Conservation (phyloP, 2,888 invertebrate species). For the Rhagophthalmus giganteus region DNA sequence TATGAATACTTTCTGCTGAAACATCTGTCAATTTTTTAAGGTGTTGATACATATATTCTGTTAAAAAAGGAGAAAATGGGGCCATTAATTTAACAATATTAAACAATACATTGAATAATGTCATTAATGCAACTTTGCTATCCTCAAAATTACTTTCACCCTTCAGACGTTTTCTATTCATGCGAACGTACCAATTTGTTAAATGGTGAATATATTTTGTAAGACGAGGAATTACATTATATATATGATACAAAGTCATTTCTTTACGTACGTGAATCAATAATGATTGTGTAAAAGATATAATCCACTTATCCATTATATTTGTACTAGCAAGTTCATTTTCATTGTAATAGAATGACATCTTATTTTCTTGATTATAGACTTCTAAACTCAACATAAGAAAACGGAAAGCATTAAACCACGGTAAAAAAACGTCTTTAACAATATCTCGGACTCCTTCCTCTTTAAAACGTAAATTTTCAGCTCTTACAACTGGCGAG, state of each 20-base stretch:
- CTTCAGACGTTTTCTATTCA: constrained; percentile 94
- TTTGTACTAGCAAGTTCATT: constrained; percentile 57
- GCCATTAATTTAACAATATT: constrained; percentile 93
- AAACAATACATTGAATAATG: constrained; percentile 84
- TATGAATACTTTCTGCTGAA: constrained; percentile 82
- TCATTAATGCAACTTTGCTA: constrained; percentile 81
- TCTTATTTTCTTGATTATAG: constrained; percentile 65
- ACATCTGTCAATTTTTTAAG: constrained; percentile 68
- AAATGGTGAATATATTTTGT: constrained; percentile 96
- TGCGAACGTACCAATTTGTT: constrained; percentile 98
- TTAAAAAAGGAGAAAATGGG: constrained; percentile 95
- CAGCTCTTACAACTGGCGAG: constrained; percentile 97
- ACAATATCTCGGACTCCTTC: constrained; percentile 95
- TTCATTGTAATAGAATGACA: constrained; percentile 52
- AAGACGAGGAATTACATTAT: constrained; percentile 91
- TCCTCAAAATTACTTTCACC: constrained; percentile 84
- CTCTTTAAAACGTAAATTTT: constrained; percentile 94
- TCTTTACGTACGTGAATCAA: constrained; percentile 86
- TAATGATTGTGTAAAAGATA: constrained; percentile 94
- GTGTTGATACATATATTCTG: constrained; percentile 93
- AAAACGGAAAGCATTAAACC: constrained; percentile 94
- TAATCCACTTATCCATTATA: constrained; percentile 96
- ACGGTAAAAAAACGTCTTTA: constrained; percentile 97
- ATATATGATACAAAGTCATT: constrained; percentile 92
- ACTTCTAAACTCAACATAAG: constrained; percentile 90